Evolutionary conservation across 2,113 vertebrate genomes (phyloP).

Genomic region (Aspiorhynchus laticeps): DNA sequence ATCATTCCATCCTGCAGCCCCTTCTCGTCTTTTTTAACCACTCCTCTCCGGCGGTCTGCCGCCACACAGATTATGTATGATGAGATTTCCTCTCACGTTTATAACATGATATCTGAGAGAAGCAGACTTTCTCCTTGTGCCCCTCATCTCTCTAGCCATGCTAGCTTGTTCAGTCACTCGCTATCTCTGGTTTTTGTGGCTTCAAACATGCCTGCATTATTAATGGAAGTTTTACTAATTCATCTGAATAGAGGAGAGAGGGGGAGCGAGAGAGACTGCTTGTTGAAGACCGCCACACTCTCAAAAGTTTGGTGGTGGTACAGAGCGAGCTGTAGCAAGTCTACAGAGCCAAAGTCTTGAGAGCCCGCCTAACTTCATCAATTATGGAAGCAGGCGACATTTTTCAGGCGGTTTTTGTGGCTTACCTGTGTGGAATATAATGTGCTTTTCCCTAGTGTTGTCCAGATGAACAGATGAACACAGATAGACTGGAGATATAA

Average conservation of each 20-base stretch:
- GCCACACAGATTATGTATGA: slow-evolving; percentile 55
- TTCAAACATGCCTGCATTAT: slow-evolving; percentile 66
- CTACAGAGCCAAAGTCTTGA: slow-evolving; percentile 39
- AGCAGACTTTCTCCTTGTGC: slow-evolving; percentile 41
- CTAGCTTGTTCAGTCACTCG: slow-evolving; percentile 48
- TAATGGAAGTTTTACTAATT: slow-evolving; percentile 65
- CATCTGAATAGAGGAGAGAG: slow-evolving; percentile 54
- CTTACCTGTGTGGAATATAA: slow-evolving; percentile 46
- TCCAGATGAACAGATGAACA: slow-evolving; percentile 42
- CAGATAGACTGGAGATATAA: slow-evolving; percentile 45
- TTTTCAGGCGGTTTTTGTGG: slow-evolving; percentile 47
- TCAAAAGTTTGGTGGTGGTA: slow-evolving; percentile 46
- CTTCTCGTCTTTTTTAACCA: slow-evolving; percentile 41
- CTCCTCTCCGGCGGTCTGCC: slow-evolving; percentile 47
- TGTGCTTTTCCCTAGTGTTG: slow-evolving; percentile 25
- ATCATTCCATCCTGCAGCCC: slow-evolving; percentile 56
- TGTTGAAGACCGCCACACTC: slow-evolving; percentile 36
- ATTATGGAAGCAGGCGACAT: slow-evolving; percentile 57
- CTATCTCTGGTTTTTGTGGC: slow-evolving; percentile 59
- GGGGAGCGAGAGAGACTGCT: slow-evolving; percentile 20
- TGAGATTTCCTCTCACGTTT: slow-evolving; percentile 61
- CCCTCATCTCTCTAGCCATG: slow-evolving; percentile 12
- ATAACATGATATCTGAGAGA: slow-evolving; percentile 59
- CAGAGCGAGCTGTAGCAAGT: slow-evolving; percentile 36
- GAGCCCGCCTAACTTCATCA: slow-evolving; percentile 48